These are phyloP conservation scores for Beris chalybata DNA, from an alignment of 2,888 invertebrate genomes.

Conservation along the genomic window DNA sequence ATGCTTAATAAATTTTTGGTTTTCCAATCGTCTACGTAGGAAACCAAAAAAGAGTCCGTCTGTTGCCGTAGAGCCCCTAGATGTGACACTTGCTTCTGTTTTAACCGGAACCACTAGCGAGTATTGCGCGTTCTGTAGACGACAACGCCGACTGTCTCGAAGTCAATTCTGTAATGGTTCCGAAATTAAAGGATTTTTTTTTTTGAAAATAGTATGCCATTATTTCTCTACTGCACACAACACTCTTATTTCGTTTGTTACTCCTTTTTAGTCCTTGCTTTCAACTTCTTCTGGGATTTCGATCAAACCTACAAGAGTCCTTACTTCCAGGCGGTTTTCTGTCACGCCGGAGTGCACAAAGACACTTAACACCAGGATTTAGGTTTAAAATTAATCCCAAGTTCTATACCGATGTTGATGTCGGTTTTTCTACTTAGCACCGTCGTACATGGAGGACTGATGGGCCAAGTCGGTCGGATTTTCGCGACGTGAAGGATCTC, in stretches of 20 bases:
- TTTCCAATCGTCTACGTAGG: slow-evolving; percentile 31
- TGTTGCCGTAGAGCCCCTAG: slow-evolving; percentile 2
- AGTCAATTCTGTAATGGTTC: slow-evolving; percentile 16
- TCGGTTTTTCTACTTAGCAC: slow-evolving; percentile 22
- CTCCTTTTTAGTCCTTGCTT: slow-evolving; percentile 25
- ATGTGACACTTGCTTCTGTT: slow-evolving; percentile 22
- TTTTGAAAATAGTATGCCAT: slow-evolving; percentile 2
- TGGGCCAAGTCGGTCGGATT: neutral
- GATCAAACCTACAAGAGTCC: slow-evolving; percentile 32
- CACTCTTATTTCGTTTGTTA: slow-evolving; percentile 6
- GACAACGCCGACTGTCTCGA: slow-evolving; percentile 4
- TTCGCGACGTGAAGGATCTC: slow-evolving; percentile 4
- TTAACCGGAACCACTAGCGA: neutral
- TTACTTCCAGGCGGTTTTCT: slow-evolving; percentile 38
- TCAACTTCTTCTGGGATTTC: slow-evolving; percentile 24
- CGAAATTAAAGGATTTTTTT: slow-evolving; percentile 14
- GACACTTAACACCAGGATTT: slow-evolving; percentile 40
- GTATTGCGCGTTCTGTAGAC: neutral
- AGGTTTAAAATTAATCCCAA: slow-evolving; percentile 40
- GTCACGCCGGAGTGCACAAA: slow-evolving; percentile 40
- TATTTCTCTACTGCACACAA: slow-evolving; percentile 20
- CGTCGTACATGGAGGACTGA: slow-evolving; percentile 7
- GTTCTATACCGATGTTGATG: slow-evolving; percentile 20
- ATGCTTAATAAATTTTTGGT: slow-evolving; percentile 37
- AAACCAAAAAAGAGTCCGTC: slow-evolving; percentile 14